Conservation (phyloP, 2,888 invertebrate genomes). For the Falcaria lacertinaria region DNA sequence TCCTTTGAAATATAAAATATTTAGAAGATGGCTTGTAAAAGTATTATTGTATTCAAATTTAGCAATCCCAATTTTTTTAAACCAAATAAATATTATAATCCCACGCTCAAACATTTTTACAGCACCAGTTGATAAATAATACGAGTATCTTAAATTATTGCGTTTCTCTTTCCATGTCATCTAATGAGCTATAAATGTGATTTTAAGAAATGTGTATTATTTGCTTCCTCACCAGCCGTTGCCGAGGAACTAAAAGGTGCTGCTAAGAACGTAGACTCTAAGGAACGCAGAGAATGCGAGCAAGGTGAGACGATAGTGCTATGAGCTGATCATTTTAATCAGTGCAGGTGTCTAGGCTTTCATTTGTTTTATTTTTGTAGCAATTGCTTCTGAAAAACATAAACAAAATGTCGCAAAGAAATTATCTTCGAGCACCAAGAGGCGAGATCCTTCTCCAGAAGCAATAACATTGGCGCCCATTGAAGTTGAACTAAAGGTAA, state of each 20-base stretch:
- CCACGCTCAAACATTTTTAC: too few relatives aligned
- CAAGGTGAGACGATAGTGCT: conserved; percentile 27
- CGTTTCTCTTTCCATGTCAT: too few relatives aligned
- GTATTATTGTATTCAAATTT: too few relatives aligned
- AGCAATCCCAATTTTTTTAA: too few relatives aligned
- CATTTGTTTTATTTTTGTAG: conserved; percentile 22
- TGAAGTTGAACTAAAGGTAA: conserved; percentile 39
- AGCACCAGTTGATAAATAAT: too few relatives aligned
- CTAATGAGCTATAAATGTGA: background rate
- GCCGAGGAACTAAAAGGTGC: conserved; percentile 43
- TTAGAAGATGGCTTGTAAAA: too few relatives aligned
- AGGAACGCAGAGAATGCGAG: conserved; percentile 32
- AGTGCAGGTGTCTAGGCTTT: background rate
- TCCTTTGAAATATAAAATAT: too few relatives aligned
- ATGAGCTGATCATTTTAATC: background rate
- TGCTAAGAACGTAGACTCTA: conserved; percentile 21
- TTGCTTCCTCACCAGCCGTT: conserved; percentile 29
- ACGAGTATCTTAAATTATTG: too few relatives aligned
- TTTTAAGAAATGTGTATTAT: background rate
- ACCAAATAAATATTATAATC: too few relatives aligned
- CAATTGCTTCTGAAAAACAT: conserved; percentile 37
- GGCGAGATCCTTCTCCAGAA: conserved; percentile 39
- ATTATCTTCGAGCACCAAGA: conserved; percentile 36
- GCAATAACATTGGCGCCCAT: conserved; percentile 35
- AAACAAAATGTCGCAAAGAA: conserved; percentile 41